phyloP scores from a whole-genome alignment of 2,888 invertebrate genomes.

The Falcaria lacertinaria region DNA sequence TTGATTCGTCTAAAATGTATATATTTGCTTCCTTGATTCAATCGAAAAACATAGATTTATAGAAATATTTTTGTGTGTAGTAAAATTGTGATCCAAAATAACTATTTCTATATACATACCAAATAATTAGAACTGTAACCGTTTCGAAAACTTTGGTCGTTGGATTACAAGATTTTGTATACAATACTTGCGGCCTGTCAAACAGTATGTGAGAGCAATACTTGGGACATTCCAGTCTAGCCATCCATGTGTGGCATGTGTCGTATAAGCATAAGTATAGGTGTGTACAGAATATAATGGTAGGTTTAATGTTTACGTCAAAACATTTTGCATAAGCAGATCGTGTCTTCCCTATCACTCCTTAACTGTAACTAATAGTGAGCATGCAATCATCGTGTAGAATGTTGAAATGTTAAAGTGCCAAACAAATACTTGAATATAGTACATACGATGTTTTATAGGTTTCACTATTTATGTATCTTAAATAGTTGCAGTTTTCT shows the following conservation, averaged over 20 bases:
- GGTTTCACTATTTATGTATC: background rate
- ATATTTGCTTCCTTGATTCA: constrained; percentile 45
- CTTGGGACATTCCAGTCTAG: constrained; percentile 19
- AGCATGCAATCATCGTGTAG: constrained; percentile 9
- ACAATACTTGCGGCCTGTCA: background rate
- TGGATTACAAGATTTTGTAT: background rate
- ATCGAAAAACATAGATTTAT: constrained; percentile 36
- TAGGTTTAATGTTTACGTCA: constrained; percentile 35
- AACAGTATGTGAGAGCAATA: constrained; percentile 9
- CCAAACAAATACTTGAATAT: constrained; percentile 21
- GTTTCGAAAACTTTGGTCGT: constrained; percentile 2
- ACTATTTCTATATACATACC: constrained; percentile 2
- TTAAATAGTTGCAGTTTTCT: background rate
- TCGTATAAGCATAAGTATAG: constrained; percentile 14
- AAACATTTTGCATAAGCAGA: constrained; percentile 50
- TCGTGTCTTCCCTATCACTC: constrained; percentile 67
- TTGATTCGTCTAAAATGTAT: constrained; percentile 46
- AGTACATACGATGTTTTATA: constrained; percentile 10
- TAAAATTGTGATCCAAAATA: constrained; percentile 43
- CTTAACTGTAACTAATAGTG: constrained; percentile 35
- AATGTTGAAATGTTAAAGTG: constrained; percentile 15
- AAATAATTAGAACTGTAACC: background rate
- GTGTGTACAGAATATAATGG: constrained; percentile 15
- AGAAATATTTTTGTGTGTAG: constrained; percentile 62
- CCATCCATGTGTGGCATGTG: constrained; percentile 14